phyloP scores from a whole-genome alignment of 2,113 vertebrate genomes.

The Meles meles region DNA sequence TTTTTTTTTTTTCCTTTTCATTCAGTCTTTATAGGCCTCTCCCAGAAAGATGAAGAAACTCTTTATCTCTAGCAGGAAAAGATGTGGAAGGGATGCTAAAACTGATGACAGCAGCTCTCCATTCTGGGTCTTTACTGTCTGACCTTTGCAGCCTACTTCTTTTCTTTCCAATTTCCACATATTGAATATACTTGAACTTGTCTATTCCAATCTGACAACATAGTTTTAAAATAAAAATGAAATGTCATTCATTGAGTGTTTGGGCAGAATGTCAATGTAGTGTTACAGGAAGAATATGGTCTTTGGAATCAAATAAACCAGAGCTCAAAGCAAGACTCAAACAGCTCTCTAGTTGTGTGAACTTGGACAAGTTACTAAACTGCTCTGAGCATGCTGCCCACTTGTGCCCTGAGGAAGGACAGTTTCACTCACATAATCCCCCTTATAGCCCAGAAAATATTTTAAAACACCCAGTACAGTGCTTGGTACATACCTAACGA shows the following conservation, averaged over 20 bases:
- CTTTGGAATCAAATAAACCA: conserved; percentile 20
- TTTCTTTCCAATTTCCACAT: background rate
- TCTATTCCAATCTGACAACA: background rate
- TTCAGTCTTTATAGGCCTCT: background rate
- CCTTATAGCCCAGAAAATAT: background rate
- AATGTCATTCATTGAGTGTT: background rate
- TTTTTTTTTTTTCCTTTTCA: too few species aligned
- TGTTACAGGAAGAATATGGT: background rate
- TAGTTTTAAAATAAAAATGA: conserved; percentile 48
- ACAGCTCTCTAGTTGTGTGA: background rate
- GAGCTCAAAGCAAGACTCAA: background rate
- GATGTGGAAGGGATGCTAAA: background rate
- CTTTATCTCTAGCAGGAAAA: background rate
- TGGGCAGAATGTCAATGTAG: conserved; percentile 19
- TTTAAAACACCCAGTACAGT: background rate
- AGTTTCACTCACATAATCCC: background rate
- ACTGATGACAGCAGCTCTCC: background rate
- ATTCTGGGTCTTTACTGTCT: background rate
- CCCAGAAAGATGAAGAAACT: background rate
- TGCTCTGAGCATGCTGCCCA: background rate
- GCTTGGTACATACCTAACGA: background rate
- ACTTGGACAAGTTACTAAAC: background rate
- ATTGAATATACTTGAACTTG: background rate
- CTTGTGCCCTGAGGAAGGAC: background rate
- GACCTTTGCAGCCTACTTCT: background rate